Conservation (phyloP, 2,113 vertebrate species). For the Irena cyanogastra region DNA sequence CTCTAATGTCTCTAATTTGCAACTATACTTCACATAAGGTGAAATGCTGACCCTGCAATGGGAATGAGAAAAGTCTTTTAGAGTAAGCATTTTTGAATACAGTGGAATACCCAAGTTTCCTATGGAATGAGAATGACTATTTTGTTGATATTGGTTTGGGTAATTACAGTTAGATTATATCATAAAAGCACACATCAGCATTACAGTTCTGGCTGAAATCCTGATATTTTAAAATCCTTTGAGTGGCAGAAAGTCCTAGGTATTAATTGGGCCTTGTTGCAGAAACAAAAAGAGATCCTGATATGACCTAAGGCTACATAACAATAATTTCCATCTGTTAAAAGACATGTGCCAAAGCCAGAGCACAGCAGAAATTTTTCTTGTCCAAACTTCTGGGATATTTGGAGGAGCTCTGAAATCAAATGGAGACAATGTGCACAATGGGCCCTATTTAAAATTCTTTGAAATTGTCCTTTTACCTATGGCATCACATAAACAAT, state of each 20-base stretch:
- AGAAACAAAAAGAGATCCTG: constrained; percentile 13
- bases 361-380: background rate
- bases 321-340: constrained; percentile 51
- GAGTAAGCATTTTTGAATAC: background rate
- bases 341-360: background rate
- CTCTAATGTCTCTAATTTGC: background rate
- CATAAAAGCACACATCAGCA: background rate
- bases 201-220: constrained; percentile 11
- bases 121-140: background rate
- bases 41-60: background rate
- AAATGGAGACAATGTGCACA: background rate
- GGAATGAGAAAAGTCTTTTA: background rate
- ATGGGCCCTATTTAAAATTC: background rate
- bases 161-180: constrained; percentile 27
- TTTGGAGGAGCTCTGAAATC: background rate
- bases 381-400: background rate
- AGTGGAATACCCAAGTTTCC: background rate
- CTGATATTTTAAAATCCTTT: constrained; percentile 22
- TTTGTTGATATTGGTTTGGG: background rate
- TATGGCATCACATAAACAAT: background rate
- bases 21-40: background rate
- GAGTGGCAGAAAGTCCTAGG: background rate
- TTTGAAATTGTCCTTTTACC: background rate
- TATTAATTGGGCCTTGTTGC: constrained; percentile 45
- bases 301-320: constrained; percentile 25